Percentiles rank a stretch among this genome's conserved stretches.
These are phyloP conservation scores for Lepidurus couesii DNA, from an alignment of 1,140 invertebrate species.

Conservation along the genomic window DNA sequence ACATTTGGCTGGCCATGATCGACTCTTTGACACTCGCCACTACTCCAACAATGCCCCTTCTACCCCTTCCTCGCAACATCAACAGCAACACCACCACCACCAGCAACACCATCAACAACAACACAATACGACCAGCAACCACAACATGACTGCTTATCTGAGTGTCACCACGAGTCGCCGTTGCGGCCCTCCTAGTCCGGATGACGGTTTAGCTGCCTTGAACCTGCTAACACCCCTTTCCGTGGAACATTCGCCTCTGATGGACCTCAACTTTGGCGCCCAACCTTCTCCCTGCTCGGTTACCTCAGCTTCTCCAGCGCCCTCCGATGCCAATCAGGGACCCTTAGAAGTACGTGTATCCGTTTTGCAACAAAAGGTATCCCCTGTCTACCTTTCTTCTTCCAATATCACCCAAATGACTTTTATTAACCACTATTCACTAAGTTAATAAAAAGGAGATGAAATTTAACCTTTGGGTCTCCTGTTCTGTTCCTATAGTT, in stretches of 20 bases:
- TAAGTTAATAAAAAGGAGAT: not conserved
- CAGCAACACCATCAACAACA: not conserved
- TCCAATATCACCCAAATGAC: not conserved
- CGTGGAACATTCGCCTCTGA: conserved; percentile 43
- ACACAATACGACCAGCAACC: conserved; percentile 34
- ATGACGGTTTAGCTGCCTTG: conserved; percentile 44
- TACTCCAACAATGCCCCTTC: conserved; percentile 19
- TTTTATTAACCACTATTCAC: too few species aligned
- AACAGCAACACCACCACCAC: conserved; percentile 27
- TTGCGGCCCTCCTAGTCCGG: conserved; percentile 42
- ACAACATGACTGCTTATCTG: conserved; percentile 43
- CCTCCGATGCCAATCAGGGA: conserved; percentile 50
- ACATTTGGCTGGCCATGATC: conserved; percentile 23
- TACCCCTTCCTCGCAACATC: conserved; percentile 35
- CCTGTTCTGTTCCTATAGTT: conserved; percentile 53
- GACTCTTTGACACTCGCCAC: conserved; percentile 13
- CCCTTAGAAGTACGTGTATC: conserved; percentile 61
- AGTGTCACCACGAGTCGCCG: conserved; percentile 45
- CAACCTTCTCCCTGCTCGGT: conserved; percentile 47
- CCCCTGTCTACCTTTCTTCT: not conserved
- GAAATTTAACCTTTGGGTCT: not conserved
- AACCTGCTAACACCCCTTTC: conserved; percentile 39
- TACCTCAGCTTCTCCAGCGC: conserved; percentile 47
- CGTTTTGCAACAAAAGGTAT: conserved; percentile 77
- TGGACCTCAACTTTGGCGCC: conserved; percentile 51